Base-by-base conservation (phyloP, 2,797 vertebrate genomes). In the Peromyscus melanophrys region DNA sequence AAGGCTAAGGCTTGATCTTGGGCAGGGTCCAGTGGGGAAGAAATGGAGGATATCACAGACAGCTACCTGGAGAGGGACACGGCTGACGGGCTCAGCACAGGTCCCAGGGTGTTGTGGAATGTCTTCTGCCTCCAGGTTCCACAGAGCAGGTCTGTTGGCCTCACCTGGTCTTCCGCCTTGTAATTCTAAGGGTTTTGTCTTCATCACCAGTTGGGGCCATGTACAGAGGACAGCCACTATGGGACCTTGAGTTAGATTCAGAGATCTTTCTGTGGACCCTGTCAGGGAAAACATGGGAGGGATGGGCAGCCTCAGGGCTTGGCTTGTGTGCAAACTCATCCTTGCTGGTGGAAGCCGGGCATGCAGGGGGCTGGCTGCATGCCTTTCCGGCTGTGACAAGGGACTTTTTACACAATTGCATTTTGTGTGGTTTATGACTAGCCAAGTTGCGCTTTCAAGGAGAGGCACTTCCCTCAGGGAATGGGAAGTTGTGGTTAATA, bases 371-470 rank as follows among this genome's bases (percentile, higher is more conserved):
- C 93, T 94, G 94, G 96, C 94, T 49, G 93, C 92, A 78, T 49
- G 59, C 49, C 85, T 78, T 92, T 92, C 95, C 73, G 80, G 89
- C 80, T 55, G n/a, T 69, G 91, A 95, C 90, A 76, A 76, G 93
- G 96, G 59, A 81, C 89, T 90, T 89, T 97, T 87, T 87, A 94
- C 82, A 97, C 96, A 94, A 16, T 95, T 86, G 29, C 52, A 85
- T 96, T 96, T 88, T 97, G 82, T 97, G 96, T 90, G 91, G 89
- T 97, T 92, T 97, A 46, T 75, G 73, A 89, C 73, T 80, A 80
- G 96, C 97, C 97, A 97, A 97, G 97, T 97, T 97, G 91, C 89
- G 95, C 97, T 98, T 98, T 98, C 97, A 97, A 98, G 97, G 95
- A 98, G 95, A 97, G 89, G 94, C 91, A 94, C 94, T 97, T 97